Conservation (phyloP, 1,140 invertebrate genomes). For the Meloidogyne exigua region DNA sequence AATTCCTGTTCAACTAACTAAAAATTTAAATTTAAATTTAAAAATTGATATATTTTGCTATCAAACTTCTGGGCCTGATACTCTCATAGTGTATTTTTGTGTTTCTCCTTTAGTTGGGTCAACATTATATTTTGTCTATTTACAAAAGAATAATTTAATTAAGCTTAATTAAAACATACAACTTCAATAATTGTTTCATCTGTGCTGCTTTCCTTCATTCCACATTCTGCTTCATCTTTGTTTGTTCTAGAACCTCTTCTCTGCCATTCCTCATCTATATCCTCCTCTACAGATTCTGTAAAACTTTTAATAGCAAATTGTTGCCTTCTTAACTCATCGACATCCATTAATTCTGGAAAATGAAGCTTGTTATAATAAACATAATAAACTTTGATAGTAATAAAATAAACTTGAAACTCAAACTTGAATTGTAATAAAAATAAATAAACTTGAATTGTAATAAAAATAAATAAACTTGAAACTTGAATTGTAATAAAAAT, state of each 20-base stretch:
- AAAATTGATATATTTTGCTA: not conserved
- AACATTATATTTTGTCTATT: not conserved
- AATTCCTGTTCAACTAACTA: constrained; percentile 54
- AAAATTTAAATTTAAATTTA: not conserved
- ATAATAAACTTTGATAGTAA: too few relatives aligned
- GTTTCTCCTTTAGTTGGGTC: constrained; percentile 53
- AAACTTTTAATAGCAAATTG: constrained; percentile 59
- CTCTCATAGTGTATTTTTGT: constrained; percentile 61
- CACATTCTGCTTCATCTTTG: not conserved
- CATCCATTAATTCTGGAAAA: constrained; percentile 36
- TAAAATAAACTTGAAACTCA: not conserved
- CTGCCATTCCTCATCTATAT: constrained; percentile 52
- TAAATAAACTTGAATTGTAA: too few relatives aligned
- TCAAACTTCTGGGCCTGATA: constrained; percentile 54
- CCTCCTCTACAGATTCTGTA: constrained; percentile 56
- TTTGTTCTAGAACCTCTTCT: not conserved
- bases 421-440: too few relatives aligned
- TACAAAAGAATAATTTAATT: not conserved
- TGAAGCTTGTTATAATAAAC: not conserved
- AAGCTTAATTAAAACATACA: constrained; percentile 35
- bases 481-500: too few relatives aligned
- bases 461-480: too few relatives aligned
- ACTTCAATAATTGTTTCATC: constrained; percentile 62
- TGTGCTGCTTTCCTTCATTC: constrained; percentile 45
- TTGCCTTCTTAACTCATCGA: constrained; percentile 46